Evolutionary conservation across 1,140 invertebrate genomes (phyloP), one percentile per base, ranked within the genome.

Genomic region (Drosophila simulans): DNA sequence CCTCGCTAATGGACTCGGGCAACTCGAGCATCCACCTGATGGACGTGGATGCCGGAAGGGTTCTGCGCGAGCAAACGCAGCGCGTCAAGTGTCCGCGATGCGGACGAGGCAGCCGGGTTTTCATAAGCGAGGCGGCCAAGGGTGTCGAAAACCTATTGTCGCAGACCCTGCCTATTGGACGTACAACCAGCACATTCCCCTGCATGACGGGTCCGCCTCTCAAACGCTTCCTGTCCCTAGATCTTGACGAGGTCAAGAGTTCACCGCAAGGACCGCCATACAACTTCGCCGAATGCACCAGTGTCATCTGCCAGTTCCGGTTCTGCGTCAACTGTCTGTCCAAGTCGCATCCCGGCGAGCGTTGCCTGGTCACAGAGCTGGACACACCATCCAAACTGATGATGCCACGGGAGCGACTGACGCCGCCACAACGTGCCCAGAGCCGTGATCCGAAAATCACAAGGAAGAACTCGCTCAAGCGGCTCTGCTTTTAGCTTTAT

Each of bases 61-160:
- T 59, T 31, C 31, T 80, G 13, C 68, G 82, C 25, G 84, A 88
- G 13, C 79, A 88, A 31, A 35, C 52, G 20, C 80, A 89, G 22
- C 70, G 84, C 39, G 79, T 90, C 17, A 90, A 89, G 45, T 89
- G 84, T 22, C 84, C 84, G 4, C 77, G 85, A 22, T 89, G 84
- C 25, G 80, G 85, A 4, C 68, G 77, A 4, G 43, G 53, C 42
- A 89, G 84, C 46, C 72, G 69, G 7, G 85, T 89, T 0, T 88
- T 84, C 20, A 37, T 54, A 60, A 57, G 58, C 15, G 71, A 84
- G 11, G n/a, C 40, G 3, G 10, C 51, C 11, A 22, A 39, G 5
- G 11, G n/a, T 51, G 20, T 42, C 25, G 35, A 31, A 8, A 31
- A 65, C 10, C 7, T 4, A 4, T 12, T 75, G 35, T 88, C 83